Evolutionary conservation across 2,797 vertebrate genomes (phyloP), one percentile per base, ranked within the genome.

Genomic region (Ptychadena robeensis): DNA sequence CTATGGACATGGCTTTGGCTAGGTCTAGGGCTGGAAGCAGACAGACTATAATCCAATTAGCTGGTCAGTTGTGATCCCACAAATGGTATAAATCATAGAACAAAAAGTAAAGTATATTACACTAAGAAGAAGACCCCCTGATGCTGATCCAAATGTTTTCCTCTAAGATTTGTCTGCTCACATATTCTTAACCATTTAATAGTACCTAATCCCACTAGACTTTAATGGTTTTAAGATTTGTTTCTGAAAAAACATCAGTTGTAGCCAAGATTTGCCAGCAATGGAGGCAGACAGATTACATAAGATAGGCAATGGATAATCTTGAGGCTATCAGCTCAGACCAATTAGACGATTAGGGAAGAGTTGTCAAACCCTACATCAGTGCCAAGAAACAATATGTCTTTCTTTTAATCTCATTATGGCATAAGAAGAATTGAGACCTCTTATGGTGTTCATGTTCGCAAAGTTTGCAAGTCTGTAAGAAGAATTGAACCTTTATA

Each of bases 181-280:
- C 93, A 93, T 94, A 90, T 90, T 93, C 92, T 91, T 93, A 96
- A 91, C 92, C 93, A 95, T 95, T 96, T 97, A 96, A 96, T 90
- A 89, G 91, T 93, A 93, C 93, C 96, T 96, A 97, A 94, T 94
- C 94, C 89, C 90, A 77, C 87, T 91, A 92, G 95, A 94, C 90
- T 91, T 92, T 94, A 94, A 94, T 86, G 93, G 94, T 95, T 94
- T 79, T 93, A 91, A 92, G 94, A 93, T 95, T 82, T 97, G 96
- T 92, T 91, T 92, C 88, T 86, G 91, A 81, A 90, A 90, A 90
- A 96, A 93, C 92, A 95, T 89, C 82, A 77, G 92, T 87, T 86
- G 91, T 86, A 91, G 95, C 96, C 96, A 98, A 95, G 93, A 94
- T 94, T 94, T 93, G 91, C 90, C 94, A 94, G 93, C 92, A 92